Percentiles rank a stretch among this genome's conserved stretches.
phyloP scores from a whole-genome alignment of 35 echinoderm and acorn worm species.

The Strongylocentrotus purpuratus region DNA sequence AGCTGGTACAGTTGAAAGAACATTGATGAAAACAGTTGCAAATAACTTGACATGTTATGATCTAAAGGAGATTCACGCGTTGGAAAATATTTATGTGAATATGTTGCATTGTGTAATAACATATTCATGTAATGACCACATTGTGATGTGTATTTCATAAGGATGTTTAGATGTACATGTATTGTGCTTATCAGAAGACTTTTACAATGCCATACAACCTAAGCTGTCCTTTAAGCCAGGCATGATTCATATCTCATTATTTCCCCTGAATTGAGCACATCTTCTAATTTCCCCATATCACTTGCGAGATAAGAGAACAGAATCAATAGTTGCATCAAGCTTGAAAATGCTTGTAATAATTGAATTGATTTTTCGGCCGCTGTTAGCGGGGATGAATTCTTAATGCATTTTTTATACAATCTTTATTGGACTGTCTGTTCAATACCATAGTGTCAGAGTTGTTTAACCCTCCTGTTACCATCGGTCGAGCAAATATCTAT shows the following conservation, averaged over 20 bases:
- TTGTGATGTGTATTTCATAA: not conserved
- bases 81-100: not conserved
- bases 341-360: constrained; percentile 28
- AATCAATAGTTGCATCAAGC: constrained; percentile 32
- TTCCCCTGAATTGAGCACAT: not conserved
- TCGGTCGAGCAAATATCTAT: not conserved
- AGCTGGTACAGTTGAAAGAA: too few relatives aligned
- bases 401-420: constrained; percentile 4
- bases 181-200: too few relatives aligned
- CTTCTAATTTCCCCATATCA: not conserved
- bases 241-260: constrained; percentile 38
- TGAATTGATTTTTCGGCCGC: not conserved
- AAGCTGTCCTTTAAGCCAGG: not conserved
- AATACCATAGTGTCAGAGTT: not conserved
- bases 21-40: too few relatives aligned
- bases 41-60: too few relatives aligned
- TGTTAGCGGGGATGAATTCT: not conserved
- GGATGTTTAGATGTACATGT: not conserved
- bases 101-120: not conserved
- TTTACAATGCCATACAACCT: not conserved
- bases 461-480: not conserved
- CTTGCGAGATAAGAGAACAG: not conserved
- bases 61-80: too few relatives aligned
- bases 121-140: not conserved
- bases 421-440: not conserved